Conservation (phyloP, 2,113 vertebrate species). For the Oncorhynchus mykiss region DNA sequence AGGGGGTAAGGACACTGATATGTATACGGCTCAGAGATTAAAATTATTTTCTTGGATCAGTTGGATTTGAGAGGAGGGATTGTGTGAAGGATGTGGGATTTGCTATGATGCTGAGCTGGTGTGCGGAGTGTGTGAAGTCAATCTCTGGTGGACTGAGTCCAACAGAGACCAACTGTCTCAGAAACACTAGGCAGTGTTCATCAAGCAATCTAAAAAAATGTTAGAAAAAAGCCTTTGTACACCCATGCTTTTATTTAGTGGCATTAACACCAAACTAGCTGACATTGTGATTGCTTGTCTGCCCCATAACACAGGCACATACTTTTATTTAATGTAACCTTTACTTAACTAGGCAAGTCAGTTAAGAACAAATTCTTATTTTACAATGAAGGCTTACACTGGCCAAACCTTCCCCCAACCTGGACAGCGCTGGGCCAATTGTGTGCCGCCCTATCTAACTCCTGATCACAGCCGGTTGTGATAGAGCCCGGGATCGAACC, state of each 20-base stretch:
- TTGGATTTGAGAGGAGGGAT: conserved; percentile 57
- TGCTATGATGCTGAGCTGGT: conserved; percentile 61
- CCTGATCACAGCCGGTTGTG: no score
- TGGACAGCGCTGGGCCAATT: no score
- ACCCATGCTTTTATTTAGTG: no score
- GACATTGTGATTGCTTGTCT: background rate
- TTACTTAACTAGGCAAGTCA: no score
- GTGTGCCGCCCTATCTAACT: no score
- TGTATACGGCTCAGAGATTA: conserved; percentile 34
- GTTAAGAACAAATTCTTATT: no score
- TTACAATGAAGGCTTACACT: no score
- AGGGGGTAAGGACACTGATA: conserved; percentile 14
- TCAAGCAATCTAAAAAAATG: no score
- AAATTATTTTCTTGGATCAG: conserved; percentile 60
- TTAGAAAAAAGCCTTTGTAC: no score
- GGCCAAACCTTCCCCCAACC: no score
- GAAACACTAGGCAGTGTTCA: background rate
- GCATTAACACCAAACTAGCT: no score
- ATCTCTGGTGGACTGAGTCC: conserved; percentile 43
- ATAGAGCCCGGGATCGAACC: no score
- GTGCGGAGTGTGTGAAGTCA: conserved; percentile 36
- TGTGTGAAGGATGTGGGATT: conserved; percentile 51
- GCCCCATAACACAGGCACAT: background rate
- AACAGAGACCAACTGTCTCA: conserved; percentile 26
- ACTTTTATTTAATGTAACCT: background rate